Percentiles rank a stretch among this genome's conserved stretches.
phyloP scores from a whole-genome alignment of 1,140 invertebrate species.

The Campoletis sonorensis region DNA sequence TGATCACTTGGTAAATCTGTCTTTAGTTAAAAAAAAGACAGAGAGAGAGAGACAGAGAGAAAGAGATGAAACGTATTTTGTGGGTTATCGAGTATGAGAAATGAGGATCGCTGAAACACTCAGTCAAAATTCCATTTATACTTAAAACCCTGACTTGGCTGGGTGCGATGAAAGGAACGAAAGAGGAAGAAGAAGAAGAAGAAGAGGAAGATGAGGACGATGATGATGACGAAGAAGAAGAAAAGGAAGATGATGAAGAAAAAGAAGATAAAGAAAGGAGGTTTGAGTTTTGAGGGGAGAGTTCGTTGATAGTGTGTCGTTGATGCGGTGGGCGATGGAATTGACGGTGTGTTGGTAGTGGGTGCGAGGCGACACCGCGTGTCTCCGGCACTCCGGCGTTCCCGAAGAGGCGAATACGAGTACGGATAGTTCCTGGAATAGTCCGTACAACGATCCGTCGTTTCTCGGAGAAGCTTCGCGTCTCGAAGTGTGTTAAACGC shows the following conservation, averaged over 20 bases:
- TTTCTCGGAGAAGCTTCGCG: neutral
- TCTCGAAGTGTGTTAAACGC: no score
- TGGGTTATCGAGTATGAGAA: conserved; percentile 9
- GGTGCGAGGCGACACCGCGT: neutral
- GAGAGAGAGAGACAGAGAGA: no score
- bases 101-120: conserved; percentile 43
- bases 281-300: neutral
- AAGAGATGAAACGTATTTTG: neutral
- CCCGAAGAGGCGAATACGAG: conserved; percentile 24
- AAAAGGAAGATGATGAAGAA: no score
- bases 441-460: conserved; percentile 47
- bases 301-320: conserved; percentile 13
- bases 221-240: no score
- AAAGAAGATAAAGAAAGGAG: neutral
- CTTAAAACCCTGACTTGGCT: conserved; percentile 35
- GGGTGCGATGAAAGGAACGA: neutral
- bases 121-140: conserved; percentile 52
- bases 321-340: neutral
- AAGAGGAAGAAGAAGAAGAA: no score
- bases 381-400: conserved; percentile 18
- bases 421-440: conserved; percentile 55
- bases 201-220: neutral
- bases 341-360: neutral
- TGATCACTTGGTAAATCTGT: no score
- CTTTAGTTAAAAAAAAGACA: no score